Conservation (phyloP, 1,140 invertebrate species). For the Dreissena rostriformis region DNA sequence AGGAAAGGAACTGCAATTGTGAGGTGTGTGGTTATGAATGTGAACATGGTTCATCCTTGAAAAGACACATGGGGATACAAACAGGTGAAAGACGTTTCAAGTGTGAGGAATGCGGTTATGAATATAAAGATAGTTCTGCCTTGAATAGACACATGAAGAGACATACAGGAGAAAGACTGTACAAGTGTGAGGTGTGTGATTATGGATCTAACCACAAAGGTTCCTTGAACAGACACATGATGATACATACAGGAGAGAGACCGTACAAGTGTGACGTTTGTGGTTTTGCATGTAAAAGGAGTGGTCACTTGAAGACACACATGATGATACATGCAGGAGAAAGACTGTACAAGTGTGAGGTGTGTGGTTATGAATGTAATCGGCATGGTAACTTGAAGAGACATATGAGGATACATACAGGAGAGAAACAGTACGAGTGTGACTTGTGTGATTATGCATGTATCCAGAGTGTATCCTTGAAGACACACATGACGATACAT, state of each 20-base stretch:
- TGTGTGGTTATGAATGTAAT: conserved; percentile 10
- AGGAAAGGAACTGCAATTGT: neutral
- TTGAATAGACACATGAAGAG: neutral
- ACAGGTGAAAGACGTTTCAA: neutral
- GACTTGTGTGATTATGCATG: neutral
- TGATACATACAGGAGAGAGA: neutral
- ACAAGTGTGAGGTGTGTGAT: conserved; percentile 12
- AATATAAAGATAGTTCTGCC: neutral
- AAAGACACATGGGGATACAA: conserved; percentile 3
- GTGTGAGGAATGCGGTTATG: neutral
- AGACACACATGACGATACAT: conserved; percentile 2
- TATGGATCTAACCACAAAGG: neutral
- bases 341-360: neutral
- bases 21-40: conserved; percentile 2
- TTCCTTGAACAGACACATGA: conserved; percentile 1
- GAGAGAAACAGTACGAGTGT: conserved; percentile 16
- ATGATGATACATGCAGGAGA: conserved; percentile 8
- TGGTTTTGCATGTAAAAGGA: neutral
- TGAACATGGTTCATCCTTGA: neutral
- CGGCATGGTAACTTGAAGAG: neutral
- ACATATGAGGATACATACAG: conserved; percentile 20
- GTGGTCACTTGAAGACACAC: neutral
- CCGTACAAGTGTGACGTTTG: neutral
- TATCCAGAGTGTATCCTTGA: neutral
- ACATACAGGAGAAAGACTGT: conserved; percentile 2